Conservation (phyloP, 2,797 vertebrate species). For the Florisuga fusca region DNA sequence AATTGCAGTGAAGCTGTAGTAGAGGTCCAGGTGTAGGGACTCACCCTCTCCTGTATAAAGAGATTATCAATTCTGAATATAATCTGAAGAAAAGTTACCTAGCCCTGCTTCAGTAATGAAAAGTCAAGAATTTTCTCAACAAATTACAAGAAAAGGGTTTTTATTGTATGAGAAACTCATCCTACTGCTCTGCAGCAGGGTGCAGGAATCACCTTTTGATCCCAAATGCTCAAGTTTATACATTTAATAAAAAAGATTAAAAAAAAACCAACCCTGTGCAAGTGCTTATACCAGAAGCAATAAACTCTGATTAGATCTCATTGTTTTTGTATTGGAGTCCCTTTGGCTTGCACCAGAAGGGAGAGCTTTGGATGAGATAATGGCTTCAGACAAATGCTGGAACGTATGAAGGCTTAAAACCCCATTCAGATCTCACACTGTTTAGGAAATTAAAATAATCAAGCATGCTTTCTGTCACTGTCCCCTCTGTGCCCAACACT, state of each 20-base stretch:
- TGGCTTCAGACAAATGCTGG: constrained; percentile 68
- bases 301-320: constrained; percentile 90
- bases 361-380: constrained; percentile 70
- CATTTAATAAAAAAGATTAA: constrained; percentile 88
- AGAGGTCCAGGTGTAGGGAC: constrained; percentile 77
- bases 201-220: constrained; percentile 82
- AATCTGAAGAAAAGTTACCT: constrained; percentile 83
- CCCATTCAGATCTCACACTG: constrained; percentile 41
- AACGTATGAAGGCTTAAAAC: constrained; percentile 69
- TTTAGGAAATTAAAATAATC: constrained; percentile 82
- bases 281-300: constrained; percentile 86
- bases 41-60: constrained; percentile 80
- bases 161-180: constrained; percentile 82
- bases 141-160: constrained; percentile 88
- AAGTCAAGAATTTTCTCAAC: constrained; percentile 76
- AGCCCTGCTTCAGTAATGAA: constrained; percentile 69
- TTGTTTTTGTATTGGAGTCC: constrained; percentile 44
- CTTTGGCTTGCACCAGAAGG: constrained; percentile 51
- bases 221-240: constrained; percentile 79
- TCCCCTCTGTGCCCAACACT: not conserved
- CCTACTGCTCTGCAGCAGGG: constrained; percentile 64
- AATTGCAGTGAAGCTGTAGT: constrained; percentile 67
- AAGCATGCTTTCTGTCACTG: constrained; percentile 49
- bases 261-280: constrained; percentile 3
- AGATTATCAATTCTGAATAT: constrained; percentile 86